Percentiles rank a stretch among this genome's conserved stretches.
These are phyloP conservation scores for Hydrozoanthus tunicans DNA, from an alignment of 64 coral and sea anemone species.

Conservation along the genomic window DNA sequence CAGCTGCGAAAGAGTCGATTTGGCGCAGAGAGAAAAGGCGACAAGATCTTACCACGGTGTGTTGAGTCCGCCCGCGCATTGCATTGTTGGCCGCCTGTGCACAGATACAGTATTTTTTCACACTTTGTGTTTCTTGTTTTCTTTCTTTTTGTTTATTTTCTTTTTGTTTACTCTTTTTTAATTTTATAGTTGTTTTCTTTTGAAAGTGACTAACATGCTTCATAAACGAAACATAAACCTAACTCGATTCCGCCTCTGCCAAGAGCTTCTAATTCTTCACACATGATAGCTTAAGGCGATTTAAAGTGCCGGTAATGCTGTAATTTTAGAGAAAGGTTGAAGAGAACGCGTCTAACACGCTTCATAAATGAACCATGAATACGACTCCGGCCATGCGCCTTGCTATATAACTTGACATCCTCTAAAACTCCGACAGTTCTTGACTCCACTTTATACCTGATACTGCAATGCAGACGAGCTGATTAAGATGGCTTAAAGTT, in stretches of 20 bases:
- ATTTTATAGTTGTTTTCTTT: background rate
- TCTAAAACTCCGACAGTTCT: no score
- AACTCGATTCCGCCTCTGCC: no score
- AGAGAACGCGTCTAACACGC: no score
- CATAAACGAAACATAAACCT: background rate
- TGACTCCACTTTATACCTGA: no score
- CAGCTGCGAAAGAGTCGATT: constrained; percentile 60
- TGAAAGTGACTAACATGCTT: background rate
- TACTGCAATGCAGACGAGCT: no score
- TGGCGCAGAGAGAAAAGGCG: constrained; percentile 83
- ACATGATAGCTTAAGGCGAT: no score
- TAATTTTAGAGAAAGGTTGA: no score
- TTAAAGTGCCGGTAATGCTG: no score
- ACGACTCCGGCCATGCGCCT: no score
- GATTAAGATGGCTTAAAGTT: no score
- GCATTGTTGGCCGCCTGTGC: background rate
- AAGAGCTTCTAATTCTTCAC: background rate
- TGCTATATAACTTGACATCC: no score
- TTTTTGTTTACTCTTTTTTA: background rate
- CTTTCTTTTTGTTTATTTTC: background rate
- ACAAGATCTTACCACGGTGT: constrained; percentile 75
- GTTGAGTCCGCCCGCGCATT: background rate
- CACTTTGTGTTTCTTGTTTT: constrained; percentile 28
- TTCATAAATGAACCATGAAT: no score
- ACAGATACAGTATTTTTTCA: constrained; percentile 23